A percentile compares a stretch with the other conserved stretches of the same genome.
phyloP scores from a whole-genome alignment of 2,888 invertebrate species.

The Chironomus tentans region DNA sequence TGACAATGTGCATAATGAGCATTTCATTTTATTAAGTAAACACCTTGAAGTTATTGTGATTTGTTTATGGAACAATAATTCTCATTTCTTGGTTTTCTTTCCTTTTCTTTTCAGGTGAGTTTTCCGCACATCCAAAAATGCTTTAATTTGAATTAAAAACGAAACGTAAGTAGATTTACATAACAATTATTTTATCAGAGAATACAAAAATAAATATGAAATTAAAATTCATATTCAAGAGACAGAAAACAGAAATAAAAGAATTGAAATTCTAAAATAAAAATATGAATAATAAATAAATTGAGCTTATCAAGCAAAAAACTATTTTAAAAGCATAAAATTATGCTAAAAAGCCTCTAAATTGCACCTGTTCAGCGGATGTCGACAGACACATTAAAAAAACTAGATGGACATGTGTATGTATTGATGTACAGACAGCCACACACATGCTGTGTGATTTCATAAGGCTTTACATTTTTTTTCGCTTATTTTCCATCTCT shows the following conservation, averaged over 20 bases:
- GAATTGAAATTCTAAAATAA: no score
- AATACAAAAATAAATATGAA: no score
- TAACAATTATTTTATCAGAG: no score
- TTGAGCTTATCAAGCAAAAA: neutral
- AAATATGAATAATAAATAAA: neutral
- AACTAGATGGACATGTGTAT: neutral
- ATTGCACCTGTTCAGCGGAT: slow-evolving; percentile 21
- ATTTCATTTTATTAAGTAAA: neutral
- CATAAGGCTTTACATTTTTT: neutral
- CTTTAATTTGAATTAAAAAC: no score
- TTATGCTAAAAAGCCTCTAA: slow-evolving; percentile 11
- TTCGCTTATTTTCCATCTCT: neutral
- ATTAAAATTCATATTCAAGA: no score
- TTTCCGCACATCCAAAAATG: neutral
- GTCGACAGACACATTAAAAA: slow-evolving; percentile 12
- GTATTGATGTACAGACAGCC: neutral
- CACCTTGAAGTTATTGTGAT: neutral
- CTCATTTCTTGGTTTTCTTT: neutral
- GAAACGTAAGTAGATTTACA: no score
- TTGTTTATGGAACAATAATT: neutral
- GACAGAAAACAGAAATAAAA: no score
- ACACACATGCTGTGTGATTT: neutral
- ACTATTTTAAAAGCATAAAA: neutral
- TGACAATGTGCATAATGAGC: neutral
- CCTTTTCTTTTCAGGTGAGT: neutral